Percentiles rank a stretch among this genome's conserved stretches.
These are phyloP conservation scores for Cheilosia soror DNA, from an alignment of 2,888 invertebrate genomes.

Conservation along the genomic window DNA sequence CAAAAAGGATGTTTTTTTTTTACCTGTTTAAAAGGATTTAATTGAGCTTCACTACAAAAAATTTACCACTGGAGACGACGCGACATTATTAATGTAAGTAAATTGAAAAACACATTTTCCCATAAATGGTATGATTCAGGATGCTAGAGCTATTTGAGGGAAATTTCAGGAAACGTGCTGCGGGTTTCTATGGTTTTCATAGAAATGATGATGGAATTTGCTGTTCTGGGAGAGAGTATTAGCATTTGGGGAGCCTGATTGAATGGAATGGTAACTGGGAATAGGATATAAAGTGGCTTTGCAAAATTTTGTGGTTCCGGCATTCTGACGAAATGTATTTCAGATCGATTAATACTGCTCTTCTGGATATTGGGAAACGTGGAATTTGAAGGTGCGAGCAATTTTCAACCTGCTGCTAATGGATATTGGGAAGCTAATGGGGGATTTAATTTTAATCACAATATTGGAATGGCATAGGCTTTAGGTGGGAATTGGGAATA, in stretches of 20 bases:
- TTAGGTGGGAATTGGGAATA: too few relatives aligned
- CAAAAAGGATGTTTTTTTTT: slow-evolving; percentile 1
- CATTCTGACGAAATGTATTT: neutral
- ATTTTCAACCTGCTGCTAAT: too few relatives aligned
- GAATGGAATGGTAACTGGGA: slow-evolving; percentile 50
- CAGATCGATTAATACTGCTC: slow-evolving; percentile 5
- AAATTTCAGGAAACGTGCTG: slow-evolving; percentile 2
- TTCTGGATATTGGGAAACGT: neutral
- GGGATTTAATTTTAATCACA: too few relatives aligned
- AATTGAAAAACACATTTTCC: slow-evolving; percentile 13
- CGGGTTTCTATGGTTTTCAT: neutral
- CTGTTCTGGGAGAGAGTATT: slow-evolving; percentile 20
- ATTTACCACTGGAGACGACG: slow-evolving; percentile 24
- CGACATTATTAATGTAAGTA: slow-evolving; percentile 64
- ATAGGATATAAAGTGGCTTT: slow-evolving; percentile 56
- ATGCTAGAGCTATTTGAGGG: slow-evolving; percentile 11
- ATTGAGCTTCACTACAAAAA: neutral
- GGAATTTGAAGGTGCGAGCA: too few relatives aligned
- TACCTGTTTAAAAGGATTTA: slow-evolving; percentile 8
- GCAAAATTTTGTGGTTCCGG: slow-evolving; percentile 37
- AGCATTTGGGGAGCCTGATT: slow-evolving; percentile 26
- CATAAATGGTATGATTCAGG: slow-evolving; percentile 17
- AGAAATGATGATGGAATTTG: neutral
- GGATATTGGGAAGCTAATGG: too few relatives aligned
- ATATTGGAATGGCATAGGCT: too few relatives aligned